These are phyloP conservation scores for Calidris pygmaea DNA, from an alignment of 2,113 vertebrate species.

Conservation along the genomic window DNA sequence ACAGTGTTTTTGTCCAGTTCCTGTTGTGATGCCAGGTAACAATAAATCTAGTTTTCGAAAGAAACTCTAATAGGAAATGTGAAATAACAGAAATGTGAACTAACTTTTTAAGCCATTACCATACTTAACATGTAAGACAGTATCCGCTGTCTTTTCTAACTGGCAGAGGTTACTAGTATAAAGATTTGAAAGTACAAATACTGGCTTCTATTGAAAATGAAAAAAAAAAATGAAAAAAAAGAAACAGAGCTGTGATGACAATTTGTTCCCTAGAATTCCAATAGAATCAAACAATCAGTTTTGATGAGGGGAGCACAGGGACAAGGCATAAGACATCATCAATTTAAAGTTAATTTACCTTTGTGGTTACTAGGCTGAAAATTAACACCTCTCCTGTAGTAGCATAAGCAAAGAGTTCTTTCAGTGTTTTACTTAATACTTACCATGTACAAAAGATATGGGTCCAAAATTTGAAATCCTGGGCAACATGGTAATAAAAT, in stretches of 20 bases:
- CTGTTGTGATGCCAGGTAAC: not conserved
- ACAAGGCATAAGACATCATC: not conserved
- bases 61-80: not conserved
- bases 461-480: not conserved
- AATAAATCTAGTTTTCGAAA: not conserved
- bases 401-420: not conserved
- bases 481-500: not conserved
- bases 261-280: not conserved
- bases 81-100: not conserved
- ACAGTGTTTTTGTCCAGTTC: not conserved
- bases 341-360: constrained; percentile 17
- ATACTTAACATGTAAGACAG: not conserved
- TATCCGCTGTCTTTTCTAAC: not conserved
- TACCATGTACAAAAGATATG: not conserved
- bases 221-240: too few species aligned
- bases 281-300: not conserved
- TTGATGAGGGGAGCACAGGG: not conserved
- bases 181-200: not conserved
- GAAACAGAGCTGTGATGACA: not conserved
- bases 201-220: not conserved
- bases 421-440: not conserved
- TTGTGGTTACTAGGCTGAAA: not conserved
- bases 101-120: not conserved
- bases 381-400: not conserved
- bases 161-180: not conserved